These are phyloP conservation scores for Acanthaster planci DNA, from an alignment of 35 echinoderm and acorn worm genomes.

Conservation along the genomic window DNA sequence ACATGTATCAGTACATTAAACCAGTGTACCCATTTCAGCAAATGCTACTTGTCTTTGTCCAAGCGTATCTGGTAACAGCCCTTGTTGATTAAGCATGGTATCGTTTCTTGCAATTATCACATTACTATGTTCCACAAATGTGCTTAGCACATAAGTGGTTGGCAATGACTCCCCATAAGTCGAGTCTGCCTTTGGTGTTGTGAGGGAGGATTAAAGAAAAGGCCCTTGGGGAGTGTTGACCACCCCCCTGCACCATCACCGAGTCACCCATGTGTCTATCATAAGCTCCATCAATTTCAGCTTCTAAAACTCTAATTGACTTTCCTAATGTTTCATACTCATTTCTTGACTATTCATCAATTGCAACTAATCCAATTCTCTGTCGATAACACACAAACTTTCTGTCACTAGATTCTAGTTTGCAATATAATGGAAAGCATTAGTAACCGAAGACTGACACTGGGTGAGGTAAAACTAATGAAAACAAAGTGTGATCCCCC, in stretches of 20 bases:
- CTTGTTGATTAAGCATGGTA: neutral
- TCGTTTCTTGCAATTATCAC: neutral
- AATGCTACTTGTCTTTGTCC: neutral
- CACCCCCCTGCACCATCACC: neutral
- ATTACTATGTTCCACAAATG: neutral
- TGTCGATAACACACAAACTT: too few relatives aligned
- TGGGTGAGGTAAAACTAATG: too few relatives aligned
- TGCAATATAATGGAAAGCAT: too few relatives aligned
- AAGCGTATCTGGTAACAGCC: neutral
- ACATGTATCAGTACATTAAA: neutral
- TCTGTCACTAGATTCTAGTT: too few relatives aligned
- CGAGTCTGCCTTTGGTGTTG: neutral
- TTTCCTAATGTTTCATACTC: neutral
- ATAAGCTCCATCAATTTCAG: conserved; percentile 2
- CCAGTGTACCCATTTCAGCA: neutral
- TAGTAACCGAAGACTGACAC: too few relatives aligned
- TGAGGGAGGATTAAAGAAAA: neutral
- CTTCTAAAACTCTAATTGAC: conserved; percentile 20
- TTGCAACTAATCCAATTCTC: too few relatives aligned
- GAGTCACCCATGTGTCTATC: neutral
- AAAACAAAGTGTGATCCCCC: too few relatives aligned
- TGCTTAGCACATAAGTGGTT: neutral
- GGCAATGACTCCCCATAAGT: neutral
- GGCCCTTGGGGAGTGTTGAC: neutral
- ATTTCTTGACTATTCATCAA: too few relatives aligned